phyloP scores from a whole-genome alignment of 2,888 invertebrate species.

The Agrochola lychnidis region DNA sequence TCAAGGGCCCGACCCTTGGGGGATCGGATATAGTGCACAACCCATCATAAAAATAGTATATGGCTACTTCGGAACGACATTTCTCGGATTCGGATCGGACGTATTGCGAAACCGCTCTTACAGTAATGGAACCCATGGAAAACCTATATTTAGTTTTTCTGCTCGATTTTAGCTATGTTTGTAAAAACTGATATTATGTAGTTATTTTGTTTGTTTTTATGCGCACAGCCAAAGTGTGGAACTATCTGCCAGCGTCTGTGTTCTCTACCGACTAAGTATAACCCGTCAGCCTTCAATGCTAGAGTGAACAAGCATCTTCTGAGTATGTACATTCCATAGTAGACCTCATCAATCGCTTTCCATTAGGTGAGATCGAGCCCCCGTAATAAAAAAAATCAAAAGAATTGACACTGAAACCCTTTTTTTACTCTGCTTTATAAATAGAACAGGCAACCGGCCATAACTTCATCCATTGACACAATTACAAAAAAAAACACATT shows the following conservation, averaged over 20 bases:
- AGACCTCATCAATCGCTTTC: too few relatives aligned
- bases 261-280: too few relatives aligned
- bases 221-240: neutral
- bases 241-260: too few relatives aligned
- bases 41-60: too few relatives aligned
- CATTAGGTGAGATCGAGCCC: neutral
- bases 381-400: neutral
- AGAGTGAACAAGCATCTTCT: neutral
- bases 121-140: neutral
- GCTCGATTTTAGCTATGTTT: neutral
- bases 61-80: too few relatives aligned
- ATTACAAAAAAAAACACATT: constrained; percentile 16
- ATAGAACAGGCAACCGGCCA: neutral
- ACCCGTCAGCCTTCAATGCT: too few relatives aligned
- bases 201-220: neutral
- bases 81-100: too few relatives aligned
- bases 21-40: too few relatives aligned
- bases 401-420: neutral
- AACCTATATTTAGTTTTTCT: neutral
- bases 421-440: neutral
- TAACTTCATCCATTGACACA: too few relatives aligned
- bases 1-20: too few relatives aligned
- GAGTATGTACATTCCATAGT: too few relatives aligned
- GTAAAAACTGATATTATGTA: neutral
- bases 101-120: too few relatives aligned